Evolutionary conservation across 2,113 vertebrate species (phyloP).

Genomic region (Phalacrocorax brasilianus): DNA sequence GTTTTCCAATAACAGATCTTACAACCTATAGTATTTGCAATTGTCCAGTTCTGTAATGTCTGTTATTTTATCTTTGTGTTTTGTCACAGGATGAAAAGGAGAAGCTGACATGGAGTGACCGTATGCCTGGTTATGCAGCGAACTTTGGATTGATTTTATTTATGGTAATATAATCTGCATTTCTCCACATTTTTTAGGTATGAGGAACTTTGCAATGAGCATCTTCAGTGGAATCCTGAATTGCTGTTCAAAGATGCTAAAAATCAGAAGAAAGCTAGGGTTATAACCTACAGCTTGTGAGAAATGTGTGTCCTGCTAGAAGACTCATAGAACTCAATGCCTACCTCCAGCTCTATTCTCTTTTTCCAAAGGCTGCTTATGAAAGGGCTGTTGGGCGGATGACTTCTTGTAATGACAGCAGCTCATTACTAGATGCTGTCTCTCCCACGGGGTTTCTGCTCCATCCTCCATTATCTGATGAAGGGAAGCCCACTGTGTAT

Average conservation of each 20-base stretch:
- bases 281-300: neutral
- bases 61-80: neutral
- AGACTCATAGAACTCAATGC: neutral
- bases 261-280: neutral
- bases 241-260: neutral
- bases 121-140: conserved; percentile 87
- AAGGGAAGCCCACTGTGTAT: neutral
- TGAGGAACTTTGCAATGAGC: neutral
- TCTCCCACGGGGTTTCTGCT: neutral
- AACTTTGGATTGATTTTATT: conserved; percentile 90
- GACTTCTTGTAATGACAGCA: neutral
- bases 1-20: neutral
- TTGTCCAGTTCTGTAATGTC: neutral
- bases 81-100: conserved; percentile 78
- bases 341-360: neutral
- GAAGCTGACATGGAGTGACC: conserved; percentile 89
- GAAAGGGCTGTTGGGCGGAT: neutral
- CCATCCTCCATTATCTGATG: neutral
- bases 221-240: neutral
- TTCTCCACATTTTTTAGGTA: neutral
- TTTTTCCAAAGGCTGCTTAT: neutral
- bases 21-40: neutral
- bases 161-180: conserved; percentile 78
- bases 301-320: neutral
- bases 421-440: neutral